Evolutionary conservation across 2,797 vertebrate species (phyloP), one percentile per base, ranked within the genome.

Genomic region (Lacerta viridis): DNA sequence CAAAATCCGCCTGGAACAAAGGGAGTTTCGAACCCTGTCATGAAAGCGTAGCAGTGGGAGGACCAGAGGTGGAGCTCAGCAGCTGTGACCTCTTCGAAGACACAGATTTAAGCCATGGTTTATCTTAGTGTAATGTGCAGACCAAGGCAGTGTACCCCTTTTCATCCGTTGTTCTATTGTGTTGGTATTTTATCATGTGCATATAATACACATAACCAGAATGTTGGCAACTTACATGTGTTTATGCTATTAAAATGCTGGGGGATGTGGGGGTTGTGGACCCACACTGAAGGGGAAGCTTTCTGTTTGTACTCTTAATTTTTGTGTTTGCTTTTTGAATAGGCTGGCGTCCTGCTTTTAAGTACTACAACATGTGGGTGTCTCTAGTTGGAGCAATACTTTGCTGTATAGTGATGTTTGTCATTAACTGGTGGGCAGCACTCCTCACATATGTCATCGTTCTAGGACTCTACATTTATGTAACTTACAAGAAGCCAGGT

Each of bases 321-420:
- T 85, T 39, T 61, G 11, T 87, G 10, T 89, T 87, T 87, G 1
- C 61, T 20, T 90, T 90, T 87, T 93, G 11, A 29, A 71, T 93
- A 99, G 99, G 99, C 36, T 99, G 99, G 99, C 98, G 99, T 20
- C 99, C 99, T 94, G 99, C 99, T 93, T 99, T 99, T 96, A 99
- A 98, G 88, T 99, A 99, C 95, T 99, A 99, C 97, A 99, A 99
- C 94, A 99, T 99, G 99, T 99, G 99, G 99, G 98, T 99, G 91
- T 99, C 99, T 33, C 97, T 99, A 5, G 93, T 98, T 46, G 99
- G 99, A 92, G 98, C 99, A 1, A 87, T 99, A 66, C 96, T 99
- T 39, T 99, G 99, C 95, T 99, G 99, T 59, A 98, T 98, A 90
- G 99, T 99, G 87, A 99, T 99, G 99, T 99, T 99, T 92, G 98